A percentile compares a stretch with the other conserved stretches of the same genome.
phyloP scores from a whole-genome alignment of 1,140 invertebrate genomes.

The Carposina sasakii region DNA sequence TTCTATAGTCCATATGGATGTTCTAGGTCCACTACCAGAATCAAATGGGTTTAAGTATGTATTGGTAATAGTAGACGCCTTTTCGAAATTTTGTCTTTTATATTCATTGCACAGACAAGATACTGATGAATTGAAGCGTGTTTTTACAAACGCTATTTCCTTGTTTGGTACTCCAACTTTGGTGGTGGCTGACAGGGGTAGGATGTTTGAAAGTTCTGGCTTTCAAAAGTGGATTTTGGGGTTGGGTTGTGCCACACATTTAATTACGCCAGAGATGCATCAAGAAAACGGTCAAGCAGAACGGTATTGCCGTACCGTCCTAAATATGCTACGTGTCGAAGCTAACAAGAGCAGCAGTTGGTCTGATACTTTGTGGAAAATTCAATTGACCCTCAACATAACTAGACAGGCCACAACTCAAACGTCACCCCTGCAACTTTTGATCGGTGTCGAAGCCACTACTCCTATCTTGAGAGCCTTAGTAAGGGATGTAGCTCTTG shows the following conservation, averaged over 20 bases:
- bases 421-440: not conserved
- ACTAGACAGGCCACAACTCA: constrained; percentile 1
- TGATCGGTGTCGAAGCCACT: not conserved
- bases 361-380: constrained; percentile 5
- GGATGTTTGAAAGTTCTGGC: constrained; percentile 2
- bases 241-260: constrained; percentile 7
- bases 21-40: constrained; percentile 16
- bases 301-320: constrained; percentile 23
- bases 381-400: constrained; percentile 2
- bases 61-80: constrained; percentile 16
- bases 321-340: constrained; percentile 21
- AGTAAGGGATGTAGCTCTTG: not conserved
- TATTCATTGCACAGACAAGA: constrained; percentile 6
- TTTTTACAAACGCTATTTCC: constrained; percentile 11
- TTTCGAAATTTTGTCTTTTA: constrained; percentile 4
- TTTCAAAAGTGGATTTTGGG: not conserved
- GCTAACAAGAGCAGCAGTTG: not conserved
- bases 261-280: constrained; percentile 16
- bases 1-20: constrained; percentile 21
- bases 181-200: constrained; percentile 3
- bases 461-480: not conserved
- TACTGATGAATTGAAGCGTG: not conserved
- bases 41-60: constrained; percentile 9
- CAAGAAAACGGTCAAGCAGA: constrained; percentile 29
- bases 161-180: constrained; percentile 3